Evolutionary conservation across 2,888 invertebrate species (phyloP), one percentile per base, ranked within the genome.

Genomic region (Leptinotarsa haldemani): DNA sequence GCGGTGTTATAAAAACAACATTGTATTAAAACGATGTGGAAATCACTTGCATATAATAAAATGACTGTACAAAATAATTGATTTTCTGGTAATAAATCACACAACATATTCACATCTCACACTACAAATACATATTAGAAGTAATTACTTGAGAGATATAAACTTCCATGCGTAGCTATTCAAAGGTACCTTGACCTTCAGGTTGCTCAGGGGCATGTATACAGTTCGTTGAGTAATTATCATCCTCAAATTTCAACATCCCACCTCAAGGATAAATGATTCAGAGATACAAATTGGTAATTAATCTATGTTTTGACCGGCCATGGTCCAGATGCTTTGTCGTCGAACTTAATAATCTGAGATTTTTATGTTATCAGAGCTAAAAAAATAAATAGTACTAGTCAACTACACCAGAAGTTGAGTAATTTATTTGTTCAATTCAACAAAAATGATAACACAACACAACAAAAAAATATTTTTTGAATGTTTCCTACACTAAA

Each of bases 11-110:
- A 16, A 61, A 56, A 61, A 61, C 61, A 30, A 61, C 30, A 61
- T 40, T 61, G 61, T 61, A 61, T 12, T 4, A 7, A 40, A 61
- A 61, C 25, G 25, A 61, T 25, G 25, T 61, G n/a, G 61, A 61
- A 61, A 61, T 61, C 30, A 40, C 61, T 61, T 61, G 30, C 61
- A 61, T n/a, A n/a, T 61, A 61, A 40, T 40, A 40, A 61, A 61
- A 61, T 3, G 61, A 25, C 30, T n/a, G 13, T 61, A n/a, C 7
- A 18, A 63, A 77, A 69, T 77, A 74, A 74, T 74, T 73, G 74
- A 73, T 66, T 74, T 74, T 69, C 40, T 18, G 65, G 67, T 70
- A 70, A 73, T 77, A 77, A 77, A 77, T 77, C 77, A 74, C 70
- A 69, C 48, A 48, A 48, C 73, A 61, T 53, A 72, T 77, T 77